phyloP scores from a whole-genome alignment of 1,140 invertebrate genomes.

The Sycophila sp. region DNA sequence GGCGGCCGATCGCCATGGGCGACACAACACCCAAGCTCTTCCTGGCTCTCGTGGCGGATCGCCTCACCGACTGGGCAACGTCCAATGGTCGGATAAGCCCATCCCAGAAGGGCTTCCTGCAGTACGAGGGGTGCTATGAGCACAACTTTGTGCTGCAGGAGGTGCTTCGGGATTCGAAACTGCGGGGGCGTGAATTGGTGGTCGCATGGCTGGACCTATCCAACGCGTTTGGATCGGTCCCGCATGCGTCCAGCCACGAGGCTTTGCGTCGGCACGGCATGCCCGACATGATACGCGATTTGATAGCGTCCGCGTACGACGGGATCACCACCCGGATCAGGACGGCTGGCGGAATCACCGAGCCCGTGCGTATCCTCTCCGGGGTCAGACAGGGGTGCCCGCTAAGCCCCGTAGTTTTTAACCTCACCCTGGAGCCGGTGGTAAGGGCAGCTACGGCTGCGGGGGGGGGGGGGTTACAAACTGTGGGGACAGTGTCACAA shows the following conservation, averaged over 20 bases:
- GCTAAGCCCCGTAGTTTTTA: conserved; percentile 1
- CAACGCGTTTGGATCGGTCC: conserved; percentile 43
- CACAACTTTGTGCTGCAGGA: conserved; percentile 54
- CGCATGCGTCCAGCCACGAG: background rate
- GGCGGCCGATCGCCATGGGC: conserved; percentile 52
- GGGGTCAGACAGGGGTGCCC: conserved; percentile 13
- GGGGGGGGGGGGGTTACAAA: background rate
- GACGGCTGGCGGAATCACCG: background rate
- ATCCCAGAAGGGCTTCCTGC: conserved; percentile 52
- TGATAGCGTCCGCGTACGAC: background rate
- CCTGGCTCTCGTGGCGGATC: conserved; percentile 44
- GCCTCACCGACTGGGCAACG: conserved; percentile 35
- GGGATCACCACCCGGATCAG: background rate
- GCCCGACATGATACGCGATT: background rate
- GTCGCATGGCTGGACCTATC: conserved; percentile 48
- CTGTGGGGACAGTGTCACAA: background rate
- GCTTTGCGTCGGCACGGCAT: background rate
- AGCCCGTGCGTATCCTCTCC: conserved; percentile 7
- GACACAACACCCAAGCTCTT: conserved; percentile 54
- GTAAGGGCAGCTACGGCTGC: background rate
- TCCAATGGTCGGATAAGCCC: conserved; percentile 32
- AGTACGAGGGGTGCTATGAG: conserved; percentile 52
- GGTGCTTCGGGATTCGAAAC: conserved; percentile 39
- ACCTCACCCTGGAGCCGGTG: background rate
- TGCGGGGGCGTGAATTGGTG: conserved; percentile 23